A percentile compares a stretch with the other conserved stretches of the same genome.
phyloP scores from a whole-genome alignment of 1,140 invertebrate species.

The Microplitis mediator region DNA sequence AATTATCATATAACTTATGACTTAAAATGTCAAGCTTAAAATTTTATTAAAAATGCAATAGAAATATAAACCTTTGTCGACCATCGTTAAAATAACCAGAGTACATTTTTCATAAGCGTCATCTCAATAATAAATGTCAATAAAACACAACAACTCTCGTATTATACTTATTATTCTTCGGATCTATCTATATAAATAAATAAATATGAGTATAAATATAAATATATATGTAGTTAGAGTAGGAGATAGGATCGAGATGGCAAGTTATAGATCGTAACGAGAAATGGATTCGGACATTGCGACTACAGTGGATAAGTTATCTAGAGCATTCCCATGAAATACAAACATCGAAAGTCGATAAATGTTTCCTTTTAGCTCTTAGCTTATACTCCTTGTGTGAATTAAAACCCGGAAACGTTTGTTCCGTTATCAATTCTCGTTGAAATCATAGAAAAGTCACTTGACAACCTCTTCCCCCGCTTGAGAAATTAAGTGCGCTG shows the following conservation, averaged over 20 bases:
- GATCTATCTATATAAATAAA: background rate
- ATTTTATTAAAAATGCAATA: too few species aligned
- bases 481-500: too few species aligned
- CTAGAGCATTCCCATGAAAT: constrained; percentile 28
- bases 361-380: constrained; percentile 9
- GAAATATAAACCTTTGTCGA: too few species aligned
- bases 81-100: too few species aligned
- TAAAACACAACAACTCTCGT: too few species aligned
- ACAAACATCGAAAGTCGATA: constrained; percentile 24
- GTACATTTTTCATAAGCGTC: too few species aligned
- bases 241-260: constrained; percentile 19
- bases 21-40: too few species aligned
- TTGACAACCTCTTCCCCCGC: too few species aligned
- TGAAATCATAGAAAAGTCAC: background rate
- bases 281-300: background rate
- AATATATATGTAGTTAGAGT: constrained; percentile 2
- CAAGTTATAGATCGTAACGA: constrained; percentile 10
- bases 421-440: background rate
- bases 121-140: too few species aligned
- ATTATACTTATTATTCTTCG: too few species aligned
- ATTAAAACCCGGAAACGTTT: constrained; percentile 6
- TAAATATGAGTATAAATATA: background rate
- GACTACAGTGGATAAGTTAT: constrained; percentile 5
- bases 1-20: too few species aligned
- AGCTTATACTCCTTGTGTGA: background rate